A percentile compares a stretch with the other conserved stretches of the same genome.
phyloP scores from a whole-genome alignment of 2,888 invertebrate species.

The Keiferia lycopersicella region DNA sequence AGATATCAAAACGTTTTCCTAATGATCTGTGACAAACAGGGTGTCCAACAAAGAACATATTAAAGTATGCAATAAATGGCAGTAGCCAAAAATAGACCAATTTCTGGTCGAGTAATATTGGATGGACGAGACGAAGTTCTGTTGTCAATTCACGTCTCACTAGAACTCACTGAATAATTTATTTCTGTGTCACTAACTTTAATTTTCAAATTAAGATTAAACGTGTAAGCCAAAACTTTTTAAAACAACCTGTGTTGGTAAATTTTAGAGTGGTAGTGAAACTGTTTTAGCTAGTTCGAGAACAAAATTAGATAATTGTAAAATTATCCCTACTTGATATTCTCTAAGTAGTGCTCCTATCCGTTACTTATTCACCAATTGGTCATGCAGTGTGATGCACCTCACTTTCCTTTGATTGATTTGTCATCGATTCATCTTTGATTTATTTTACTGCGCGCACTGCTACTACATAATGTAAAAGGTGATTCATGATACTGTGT shows the following conservation, averaged over 20 bases:
- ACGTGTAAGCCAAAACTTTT: too few relatives aligned
- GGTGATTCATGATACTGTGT: conserved; percentile 11
- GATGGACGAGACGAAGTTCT: too few relatives aligned
- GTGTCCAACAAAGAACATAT: background rate
- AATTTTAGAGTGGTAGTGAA: too few relatives aligned
- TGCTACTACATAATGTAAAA: conserved; percentile 6
- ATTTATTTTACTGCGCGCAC: background rate
- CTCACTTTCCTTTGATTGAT: background rate
- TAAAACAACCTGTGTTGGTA: too few relatives aligned
- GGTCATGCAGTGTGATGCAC: conserved; percentile 9
- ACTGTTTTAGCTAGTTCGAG: background rate
- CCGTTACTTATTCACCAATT: conserved; percentile 1
- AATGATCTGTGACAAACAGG: background rate
- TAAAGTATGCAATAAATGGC: background rate
- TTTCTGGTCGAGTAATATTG: too few relatives aligned
- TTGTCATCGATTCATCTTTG: conserved; percentile 9
- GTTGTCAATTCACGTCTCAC: too few relatives aligned
- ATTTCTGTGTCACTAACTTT: too few relatives aligned
- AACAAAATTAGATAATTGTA: too few relatives aligned
- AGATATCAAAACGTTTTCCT: background rate
- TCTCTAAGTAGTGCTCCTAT: background rate
- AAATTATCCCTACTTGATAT: too few relatives aligned
- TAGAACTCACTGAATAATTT: too few relatives aligned
- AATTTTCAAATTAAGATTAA: too few relatives aligned
- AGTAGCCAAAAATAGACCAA: too few relatives aligned